These are phyloP conservation scores for Campylomormyrus tamandua DNA, from an alignment of 2,113 vertebrate species.

Conservation along the genomic window DNA sequence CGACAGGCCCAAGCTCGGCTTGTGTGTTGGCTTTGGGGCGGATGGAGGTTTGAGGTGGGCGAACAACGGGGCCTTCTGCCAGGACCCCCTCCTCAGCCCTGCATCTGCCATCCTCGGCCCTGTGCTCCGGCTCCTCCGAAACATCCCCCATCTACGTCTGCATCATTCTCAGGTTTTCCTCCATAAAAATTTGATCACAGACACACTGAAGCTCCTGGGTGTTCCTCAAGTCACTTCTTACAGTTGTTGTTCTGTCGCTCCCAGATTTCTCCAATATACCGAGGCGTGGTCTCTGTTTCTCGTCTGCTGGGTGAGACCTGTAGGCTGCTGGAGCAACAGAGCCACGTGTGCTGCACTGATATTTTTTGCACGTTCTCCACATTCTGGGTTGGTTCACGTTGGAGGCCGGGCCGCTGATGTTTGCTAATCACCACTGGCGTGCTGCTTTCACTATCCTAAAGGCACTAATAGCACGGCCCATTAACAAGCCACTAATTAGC, in stretches of 20 bases:
- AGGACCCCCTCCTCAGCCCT: constrained; percentile 36
- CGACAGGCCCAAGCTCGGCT: constrained; percentile 29
- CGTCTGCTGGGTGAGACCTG: not conserved
- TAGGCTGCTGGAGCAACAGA: not conserved
- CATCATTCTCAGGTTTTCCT: not conserved
- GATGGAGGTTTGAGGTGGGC: constrained; percentile 22
- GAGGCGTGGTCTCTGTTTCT: not conserved
- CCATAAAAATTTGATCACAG: not conserved
- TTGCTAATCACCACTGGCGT: constrained; percentile 15
- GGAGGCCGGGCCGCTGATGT: not conserved
- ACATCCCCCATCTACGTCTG: not conserved
- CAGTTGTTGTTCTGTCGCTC: not conserved
- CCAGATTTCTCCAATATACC: not conserved
- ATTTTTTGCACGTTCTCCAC: too few relatives aligned
- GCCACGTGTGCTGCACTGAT: not conserved
- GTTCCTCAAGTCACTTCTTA: not conserved
- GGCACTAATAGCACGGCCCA: constrained; percentile 40
- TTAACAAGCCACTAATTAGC: constrained; percentile 42
- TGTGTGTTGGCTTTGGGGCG: constrained; percentile 29
- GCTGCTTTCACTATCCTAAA: constrained; percentile 39
- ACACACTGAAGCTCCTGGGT: not conserved
- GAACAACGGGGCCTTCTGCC: constrained; percentile 23
- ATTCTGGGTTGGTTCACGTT: not conserved
- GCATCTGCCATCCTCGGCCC: constrained; percentile 37
- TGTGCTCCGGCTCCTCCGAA: constrained; percentile 17